Conservation (phyloP, 2,113 vertebrate genomes). For the Oplegnathus fasciatus region DNA sequence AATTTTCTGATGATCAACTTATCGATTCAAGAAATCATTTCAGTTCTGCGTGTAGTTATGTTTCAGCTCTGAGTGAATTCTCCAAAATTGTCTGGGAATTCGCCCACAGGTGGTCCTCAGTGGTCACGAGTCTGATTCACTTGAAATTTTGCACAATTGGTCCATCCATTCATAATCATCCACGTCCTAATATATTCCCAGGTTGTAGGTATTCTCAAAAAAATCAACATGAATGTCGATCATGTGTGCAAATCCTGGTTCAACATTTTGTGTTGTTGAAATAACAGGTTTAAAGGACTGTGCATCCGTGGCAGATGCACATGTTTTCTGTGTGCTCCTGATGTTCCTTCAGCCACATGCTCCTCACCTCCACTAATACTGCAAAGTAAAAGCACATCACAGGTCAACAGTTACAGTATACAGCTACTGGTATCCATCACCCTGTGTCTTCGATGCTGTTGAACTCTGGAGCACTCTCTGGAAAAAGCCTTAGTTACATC, state of each 20-base stretch:
- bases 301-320: not conserved
- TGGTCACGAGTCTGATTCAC: not conserved
- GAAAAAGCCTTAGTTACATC: not conserved
- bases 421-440: not conserved
- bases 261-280: no score
- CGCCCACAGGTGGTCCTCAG: not conserved
- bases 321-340: no score
- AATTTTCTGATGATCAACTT: no score
- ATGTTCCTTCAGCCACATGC: not conserved
- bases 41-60: not conserved
- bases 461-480: constrained; percentile 10
- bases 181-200: not conserved
- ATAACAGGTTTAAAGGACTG: not conserved
- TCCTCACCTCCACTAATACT: not conserved
- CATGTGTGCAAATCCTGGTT: no score
- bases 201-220: not conserved
- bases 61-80: not conserved
- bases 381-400: not conserved
- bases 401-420: constrained; percentile 26
- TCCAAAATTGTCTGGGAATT: not conserved
- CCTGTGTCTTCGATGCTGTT: constrained; percentile 3
- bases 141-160: not conserved
- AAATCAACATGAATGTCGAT: not conserved
- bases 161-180: not conserved
- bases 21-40: no score